Conservation (phyloP, 2,797 vertebrate genomes). For the Pangasius krempfi region DNA sequence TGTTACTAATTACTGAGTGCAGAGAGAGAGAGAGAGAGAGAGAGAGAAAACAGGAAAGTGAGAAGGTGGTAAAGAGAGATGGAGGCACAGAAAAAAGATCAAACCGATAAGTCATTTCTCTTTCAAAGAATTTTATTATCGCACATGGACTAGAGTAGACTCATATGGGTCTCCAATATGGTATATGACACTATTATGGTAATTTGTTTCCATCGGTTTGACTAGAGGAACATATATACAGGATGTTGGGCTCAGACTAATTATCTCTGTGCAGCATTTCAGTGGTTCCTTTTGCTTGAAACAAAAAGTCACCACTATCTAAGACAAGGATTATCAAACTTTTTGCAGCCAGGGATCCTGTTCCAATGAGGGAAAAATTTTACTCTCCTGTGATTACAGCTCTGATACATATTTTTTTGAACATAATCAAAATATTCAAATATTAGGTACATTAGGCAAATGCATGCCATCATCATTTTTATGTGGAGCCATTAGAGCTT, state of each 20-base stretch:
- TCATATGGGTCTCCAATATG: slow-evolving; percentile 8
- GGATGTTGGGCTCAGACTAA: neutral
- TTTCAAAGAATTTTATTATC: slow-evolving; percentile 1
- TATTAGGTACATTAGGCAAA: neutral
- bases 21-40: neutral
- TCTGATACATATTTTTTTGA: neutral
- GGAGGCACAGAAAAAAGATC: neutral
- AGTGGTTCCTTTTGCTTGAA: neutral
- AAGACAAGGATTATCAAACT: neutral
- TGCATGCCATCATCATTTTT: neutral
- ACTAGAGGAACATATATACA: slow-evolving; percentile 9
- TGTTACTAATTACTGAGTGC: neutral
- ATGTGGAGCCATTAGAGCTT: neutral
- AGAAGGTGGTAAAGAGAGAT: slow-evolving; percentile 1
- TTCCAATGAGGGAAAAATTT: neutral
- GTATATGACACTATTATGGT: slow-evolving; percentile 2
- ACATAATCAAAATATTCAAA: slow-evolving; percentile 1
- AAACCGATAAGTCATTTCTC: neutral
- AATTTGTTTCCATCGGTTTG: slow-evolving; percentile 18
- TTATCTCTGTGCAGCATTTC: slow-evolving; percentile 13
- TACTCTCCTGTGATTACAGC: neutral
- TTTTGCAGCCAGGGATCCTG: neutral
- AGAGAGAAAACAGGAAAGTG: neutral
- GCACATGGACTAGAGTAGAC: neutral
- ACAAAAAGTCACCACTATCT: neutral